phyloP scores from a whole-genome alignment of 35 echinoderm and acorn worm species.

The Stichopus chloronotus region DNA sequence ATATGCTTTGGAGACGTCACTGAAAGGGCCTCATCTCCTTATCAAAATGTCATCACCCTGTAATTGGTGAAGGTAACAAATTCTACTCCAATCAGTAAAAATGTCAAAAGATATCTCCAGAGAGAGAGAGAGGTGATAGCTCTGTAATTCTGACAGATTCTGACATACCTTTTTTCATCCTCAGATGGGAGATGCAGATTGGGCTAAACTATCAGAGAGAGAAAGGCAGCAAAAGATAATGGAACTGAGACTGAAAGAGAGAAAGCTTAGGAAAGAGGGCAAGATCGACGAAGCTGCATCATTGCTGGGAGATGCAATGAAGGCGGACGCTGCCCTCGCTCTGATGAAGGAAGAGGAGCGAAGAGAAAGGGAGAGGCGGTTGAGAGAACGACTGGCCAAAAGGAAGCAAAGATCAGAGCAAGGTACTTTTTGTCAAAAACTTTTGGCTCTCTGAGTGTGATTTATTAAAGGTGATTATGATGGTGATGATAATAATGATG shows the following conservation, averaged over 20 bases:
- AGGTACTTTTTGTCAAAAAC: conserved; percentile 23
- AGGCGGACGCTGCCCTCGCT: conserved; percentile 70
- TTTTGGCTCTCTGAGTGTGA: too few relatives aligned
- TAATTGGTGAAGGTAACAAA: too few relatives aligned
- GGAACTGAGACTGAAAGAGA: conserved; percentile 60
- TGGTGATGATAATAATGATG: too few relatives aligned
- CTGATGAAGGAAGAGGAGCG: conserved; percentile 62
- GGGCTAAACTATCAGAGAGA: conserved; percentile 68
- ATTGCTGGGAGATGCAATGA: conserved; percentile 57
- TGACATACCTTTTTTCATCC: background rate
- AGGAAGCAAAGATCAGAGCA: conserved; percentile 77
- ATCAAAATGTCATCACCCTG: too few relatives aligned
- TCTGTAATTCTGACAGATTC: too few relatives aligned
- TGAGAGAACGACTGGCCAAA: conserved; percentile 66
- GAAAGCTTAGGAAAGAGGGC: conserved; percentile 54
- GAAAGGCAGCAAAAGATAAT: conserved; percentile 63
- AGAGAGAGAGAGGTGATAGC: too few relatives aligned
- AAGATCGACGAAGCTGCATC: conserved; percentile 64
- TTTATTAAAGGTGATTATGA: too few relatives aligned
- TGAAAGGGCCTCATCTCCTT: too few relatives aligned
- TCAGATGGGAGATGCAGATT: conserved; percentile 66
- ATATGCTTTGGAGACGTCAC: too few relatives aligned
- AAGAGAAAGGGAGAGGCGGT: conserved; percentile 78
- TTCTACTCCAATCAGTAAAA: too few relatives aligned
- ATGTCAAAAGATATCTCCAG: too few relatives aligned